phyloP scores from a whole-genome alignment of 1,140 invertebrate genomes.

The Calephelis nemesis region DNA sequence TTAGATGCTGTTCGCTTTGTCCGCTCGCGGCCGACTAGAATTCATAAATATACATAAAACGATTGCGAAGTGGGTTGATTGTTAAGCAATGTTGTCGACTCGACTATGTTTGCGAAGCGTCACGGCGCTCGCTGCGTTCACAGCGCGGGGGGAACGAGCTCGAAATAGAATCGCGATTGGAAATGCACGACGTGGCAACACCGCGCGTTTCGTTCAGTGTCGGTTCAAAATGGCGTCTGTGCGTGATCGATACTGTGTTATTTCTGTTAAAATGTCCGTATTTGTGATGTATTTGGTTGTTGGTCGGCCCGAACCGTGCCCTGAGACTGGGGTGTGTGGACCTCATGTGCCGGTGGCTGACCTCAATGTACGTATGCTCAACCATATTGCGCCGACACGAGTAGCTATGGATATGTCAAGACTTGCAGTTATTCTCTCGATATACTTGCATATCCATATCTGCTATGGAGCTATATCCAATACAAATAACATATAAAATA shows the following conservation, averaged over 20 bases:
- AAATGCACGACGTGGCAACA: constrained; percentile 74
- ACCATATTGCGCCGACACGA: constrained; percentile 71
- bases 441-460: constrained; percentile 52
- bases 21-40: constrained; percentile 54
- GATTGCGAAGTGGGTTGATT: constrained; percentile 44
- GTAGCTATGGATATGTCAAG: constrained; percentile 61
- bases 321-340: constrained; percentile 55
- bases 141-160: constrained; percentile 49
- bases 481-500: constrained; percentile 27
- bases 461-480: constrained; percentile 40
- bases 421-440: constrained; percentile 40
- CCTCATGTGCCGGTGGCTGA: constrained; percentile 55
- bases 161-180: constrained; percentile 72
- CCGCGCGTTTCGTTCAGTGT: constrained; percentile 67
- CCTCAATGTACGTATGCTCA: constrained; percentile 71
- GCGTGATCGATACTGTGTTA: constrained; percentile 77
- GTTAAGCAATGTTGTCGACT: constrained; percentile 62
- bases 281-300: constrained; percentile 69
- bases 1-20: constrained; percentile 43
- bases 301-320: constrained; percentile 61
- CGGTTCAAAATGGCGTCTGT: constrained; percentile 77
- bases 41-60: constrained; percentile 40
- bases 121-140: constrained; percentile 33
- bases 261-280: constrained; percentile 67
- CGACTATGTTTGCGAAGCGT: constrained; percentile 53